Percentiles rank a stretch among this genome's conserved stretches.
phyloP scores from a whole-genome alignment of 2,888 invertebrate species.

The Orthonevra nobilis region DNA sequence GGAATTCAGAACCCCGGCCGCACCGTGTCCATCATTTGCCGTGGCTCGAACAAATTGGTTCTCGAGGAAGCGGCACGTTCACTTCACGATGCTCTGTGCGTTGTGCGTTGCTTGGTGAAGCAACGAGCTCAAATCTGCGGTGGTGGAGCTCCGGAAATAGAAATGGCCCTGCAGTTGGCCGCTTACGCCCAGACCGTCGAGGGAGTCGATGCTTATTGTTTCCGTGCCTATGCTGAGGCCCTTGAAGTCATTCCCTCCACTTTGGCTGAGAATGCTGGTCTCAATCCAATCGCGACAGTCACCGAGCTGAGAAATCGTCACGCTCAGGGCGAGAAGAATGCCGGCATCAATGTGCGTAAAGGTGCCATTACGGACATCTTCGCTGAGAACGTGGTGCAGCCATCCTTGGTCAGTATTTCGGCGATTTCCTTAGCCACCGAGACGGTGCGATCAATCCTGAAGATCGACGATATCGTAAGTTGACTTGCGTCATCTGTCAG shows the following conservation, averaged over 20 bases:
- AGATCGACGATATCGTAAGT: conserved; percentile 98
- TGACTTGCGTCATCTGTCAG: not conserved
- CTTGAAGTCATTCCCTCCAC: conserved; percentile 96
- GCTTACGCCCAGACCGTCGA: conserved; percentile 90
- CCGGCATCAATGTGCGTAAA: conserved; percentile 98
- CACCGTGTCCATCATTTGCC: conserved; percentile 95
- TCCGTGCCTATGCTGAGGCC: conserved; percentile 97
- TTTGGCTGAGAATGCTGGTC: conserved; percentile 91
- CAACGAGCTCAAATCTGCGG: conserved; percentile 95
- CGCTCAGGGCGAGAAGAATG: conserved; percentile 90
- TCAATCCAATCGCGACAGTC: conserved; percentile 96
- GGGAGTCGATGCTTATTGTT: conserved; percentile 97
- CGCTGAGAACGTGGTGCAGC: conserved; percentile 98
- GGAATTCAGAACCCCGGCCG: conserved; percentile 93
- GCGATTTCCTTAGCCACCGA: conserved; percentile 97
- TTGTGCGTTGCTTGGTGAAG: conserved; percentile 97
- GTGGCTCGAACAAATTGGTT: conserved; percentile 92
- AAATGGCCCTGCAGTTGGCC: conserved; percentile 91
- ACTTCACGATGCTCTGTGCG: conserved; percentile 93
- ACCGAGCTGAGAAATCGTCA: conserved; percentile 97
- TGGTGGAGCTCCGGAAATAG: conserved; percentile 98
- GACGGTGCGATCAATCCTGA: conserved; percentile 97
- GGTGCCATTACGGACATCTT: conserved; percentile 98
- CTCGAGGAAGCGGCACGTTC: conserved; percentile 95
- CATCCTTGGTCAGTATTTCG: conserved; percentile 95